Percentiles rank a stretch among this genome's conserved stretches.
These are phyloP conservation scores for Sus cebifrons DNA, from an alignment of 2,797 vertebrate genomes.

Conservation along the genomic window DNA sequence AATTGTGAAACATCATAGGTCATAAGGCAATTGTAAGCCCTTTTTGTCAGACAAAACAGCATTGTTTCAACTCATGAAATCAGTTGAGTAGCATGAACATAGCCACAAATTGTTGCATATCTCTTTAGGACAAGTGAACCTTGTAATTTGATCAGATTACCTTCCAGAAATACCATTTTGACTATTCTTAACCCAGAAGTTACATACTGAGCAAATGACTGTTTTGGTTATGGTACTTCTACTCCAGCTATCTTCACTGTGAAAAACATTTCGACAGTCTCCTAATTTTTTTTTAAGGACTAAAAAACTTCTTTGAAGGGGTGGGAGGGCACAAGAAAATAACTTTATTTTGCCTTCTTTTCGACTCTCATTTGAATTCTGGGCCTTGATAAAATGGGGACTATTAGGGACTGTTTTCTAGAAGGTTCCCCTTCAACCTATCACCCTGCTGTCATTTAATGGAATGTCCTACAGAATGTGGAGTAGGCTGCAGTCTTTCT, in stretches of 20 bases:
- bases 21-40: constrained; percentile 58
- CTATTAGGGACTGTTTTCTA: constrained; percentile 60
- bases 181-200: constrained; percentile 77
- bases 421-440: not conserved
- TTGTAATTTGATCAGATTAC: constrained; percentile 86
- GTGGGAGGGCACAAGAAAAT: not conserved
- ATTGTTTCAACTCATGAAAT: constrained; percentile 83
- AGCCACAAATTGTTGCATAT: constrained; percentile 81
- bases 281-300: constrained; percentile 35
- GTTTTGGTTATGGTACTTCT: constrained; percentile 71
- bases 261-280: constrained; percentile 41
- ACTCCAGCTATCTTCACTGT: not conserved
- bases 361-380: constrained; percentile 41
- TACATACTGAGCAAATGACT: constrained; percentile 75
- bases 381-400: constrained; percentile 31
- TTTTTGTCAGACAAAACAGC: constrained; percentile 72
- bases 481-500: constrained; percentile 23
- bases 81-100: constrained; percentile 83
- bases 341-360: constrained; percentile 64
- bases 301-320: constrained; percentile 58
- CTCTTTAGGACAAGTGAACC: constrained; percentile 84
- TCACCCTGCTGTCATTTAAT: not conserved
- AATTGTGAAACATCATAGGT: constrained; percentile 49
- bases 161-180: constrained; percentile 83
- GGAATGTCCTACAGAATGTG: not conserved